phyloP scores from a whole-genome alignment of 2,888 invertebrate genomes.

The Hyalella azteca region DNA sequence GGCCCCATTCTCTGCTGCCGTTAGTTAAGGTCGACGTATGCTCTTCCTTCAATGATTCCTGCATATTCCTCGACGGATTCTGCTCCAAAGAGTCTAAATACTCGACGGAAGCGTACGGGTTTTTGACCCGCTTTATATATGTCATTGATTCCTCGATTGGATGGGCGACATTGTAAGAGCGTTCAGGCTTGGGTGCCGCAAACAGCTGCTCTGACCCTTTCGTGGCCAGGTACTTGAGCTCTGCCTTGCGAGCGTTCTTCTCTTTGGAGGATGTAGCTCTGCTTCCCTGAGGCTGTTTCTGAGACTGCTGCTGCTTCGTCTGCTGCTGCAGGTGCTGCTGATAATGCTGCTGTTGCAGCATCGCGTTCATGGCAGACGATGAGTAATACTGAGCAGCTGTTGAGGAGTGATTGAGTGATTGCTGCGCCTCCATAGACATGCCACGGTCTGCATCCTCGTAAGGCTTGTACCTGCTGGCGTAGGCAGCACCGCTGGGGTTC shows the following conservation, averaged over 20 bases:
- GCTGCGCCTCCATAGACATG: background rate
- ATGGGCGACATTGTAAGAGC: slow-evolving; percentile 19
- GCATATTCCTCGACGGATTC: background rate
- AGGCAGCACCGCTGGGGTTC: background rate
- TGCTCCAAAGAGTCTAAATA: slow-evolving; percentile 3
- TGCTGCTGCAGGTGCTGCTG: slow-evolving; percentile 6
- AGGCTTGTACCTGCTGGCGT: background rate
- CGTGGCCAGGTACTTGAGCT: background rate
- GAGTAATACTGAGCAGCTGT: background rate
- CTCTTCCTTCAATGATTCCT: background rate
- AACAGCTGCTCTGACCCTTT: slow-evolving; percentile 24
- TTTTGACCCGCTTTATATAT: slow-evolving; percentile 19
- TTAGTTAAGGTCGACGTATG: background rate
- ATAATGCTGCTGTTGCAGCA: background rate
- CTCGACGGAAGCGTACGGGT: slow-evolving; percentile 1
- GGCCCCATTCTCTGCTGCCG: background rate
- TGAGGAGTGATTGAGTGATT: background rate
- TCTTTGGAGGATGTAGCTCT: slow-evolving; percentile 8
- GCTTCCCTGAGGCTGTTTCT: background rate
- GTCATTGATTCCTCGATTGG: slow-evolving; percentile 28
- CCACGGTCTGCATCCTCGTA: background rate
- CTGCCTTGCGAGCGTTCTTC: slow-evolving; percentile 11
- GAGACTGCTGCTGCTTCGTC: background rate
- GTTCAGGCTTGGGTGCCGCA: slow-evolving; percentile 27
- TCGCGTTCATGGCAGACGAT: slow-evolving; percentile 1